Evolutionary conservation across 2,888 invertebrate genomes (phyloP).

Genomic region (Sinodicranocentrus sp.): DNA sequence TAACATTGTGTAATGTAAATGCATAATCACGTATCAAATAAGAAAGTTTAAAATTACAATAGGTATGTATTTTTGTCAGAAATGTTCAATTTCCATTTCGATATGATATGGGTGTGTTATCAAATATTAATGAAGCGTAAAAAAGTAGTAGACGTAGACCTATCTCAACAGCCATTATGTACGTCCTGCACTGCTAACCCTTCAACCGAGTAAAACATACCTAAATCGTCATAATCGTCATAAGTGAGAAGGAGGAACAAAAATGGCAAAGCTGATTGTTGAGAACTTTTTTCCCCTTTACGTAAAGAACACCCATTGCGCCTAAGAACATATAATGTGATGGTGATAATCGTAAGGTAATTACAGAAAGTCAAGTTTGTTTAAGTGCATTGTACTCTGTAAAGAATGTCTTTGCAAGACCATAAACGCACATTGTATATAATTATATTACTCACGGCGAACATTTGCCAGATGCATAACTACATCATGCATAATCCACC

Average conservation of each 20-base stretch:
- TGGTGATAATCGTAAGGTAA: slow-evolving; percentile 32
- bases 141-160: no score
- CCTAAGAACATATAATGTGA: neutral
- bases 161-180: no score
- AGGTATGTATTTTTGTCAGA: no score
- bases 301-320: neutral
- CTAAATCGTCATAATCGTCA: neutral
- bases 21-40: no score
- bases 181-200: no score
- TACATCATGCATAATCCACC: neutral
- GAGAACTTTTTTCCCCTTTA: neutral
- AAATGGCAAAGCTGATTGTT: neutral
- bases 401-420: slow-evolving; percentile 33
- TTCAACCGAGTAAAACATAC: no score
- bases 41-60: no score
- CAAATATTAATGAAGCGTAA: no score
- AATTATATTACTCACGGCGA: neutral
- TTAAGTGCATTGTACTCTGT: slow-evolving; percentile 60
- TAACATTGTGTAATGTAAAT: no score
- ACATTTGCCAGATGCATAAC: neutral
- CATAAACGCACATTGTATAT: neutral
- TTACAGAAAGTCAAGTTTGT: slow-evolving; percentile 71
- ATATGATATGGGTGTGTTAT: no score
- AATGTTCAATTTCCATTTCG: no score
- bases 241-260: neutral